Base-by-base conservation (phyloP, 2,797 vertebrate genomes). In the Lacerta bilineata region DNA sequence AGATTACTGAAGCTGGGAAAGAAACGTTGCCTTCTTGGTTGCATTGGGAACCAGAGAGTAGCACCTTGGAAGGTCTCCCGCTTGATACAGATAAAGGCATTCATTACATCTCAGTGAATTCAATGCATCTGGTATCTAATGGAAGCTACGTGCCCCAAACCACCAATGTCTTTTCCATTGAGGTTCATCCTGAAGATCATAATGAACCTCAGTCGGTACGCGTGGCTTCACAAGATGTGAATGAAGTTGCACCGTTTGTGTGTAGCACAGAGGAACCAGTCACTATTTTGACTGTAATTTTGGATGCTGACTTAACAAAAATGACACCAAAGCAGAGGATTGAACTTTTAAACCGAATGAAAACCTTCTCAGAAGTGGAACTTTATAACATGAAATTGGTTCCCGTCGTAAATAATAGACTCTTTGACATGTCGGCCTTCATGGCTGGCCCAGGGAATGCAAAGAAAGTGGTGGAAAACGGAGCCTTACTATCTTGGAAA, bases 361-460 rank as follows among this genome's bases (percentile, higher is more conserved):
- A 94, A 88, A 97, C 97, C 92, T 99, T 99, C 96, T 99, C 98
- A 0, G 97, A 98, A 79, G 98, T 99, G 75, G 98, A 96, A 39
- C 97, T 98, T 41, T 97, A 97, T 93, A 96, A 97, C 91, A 99
- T 99, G 99, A 99, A 98, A 96, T 95, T 99, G 72, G 98, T 99
- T 80, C 98, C 99, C 0, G 99, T 99, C 94, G 98, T 99, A 91
- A 99, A 99, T 96, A 99, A 99, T 93, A 96, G 98, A 93, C 97
- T 99, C 74, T 99, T 99, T 50, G 99, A 99, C 92, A 99, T 99
- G 99, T 99, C 99, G 0, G 99, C 99, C 0, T 99, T 99, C 93
- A 99, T 99, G 99, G 99, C 99, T 4, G 99, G 99, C 36, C 99
- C 99, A 0, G 99, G 99, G 71, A 99, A 99, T 61, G 99, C 99